Evolutionary conservation across 2,888 invertebrate genomes (phyloP), one percentile per base, ranked within the genome.

Genomic region (Monochamus alternatus): DNA sequence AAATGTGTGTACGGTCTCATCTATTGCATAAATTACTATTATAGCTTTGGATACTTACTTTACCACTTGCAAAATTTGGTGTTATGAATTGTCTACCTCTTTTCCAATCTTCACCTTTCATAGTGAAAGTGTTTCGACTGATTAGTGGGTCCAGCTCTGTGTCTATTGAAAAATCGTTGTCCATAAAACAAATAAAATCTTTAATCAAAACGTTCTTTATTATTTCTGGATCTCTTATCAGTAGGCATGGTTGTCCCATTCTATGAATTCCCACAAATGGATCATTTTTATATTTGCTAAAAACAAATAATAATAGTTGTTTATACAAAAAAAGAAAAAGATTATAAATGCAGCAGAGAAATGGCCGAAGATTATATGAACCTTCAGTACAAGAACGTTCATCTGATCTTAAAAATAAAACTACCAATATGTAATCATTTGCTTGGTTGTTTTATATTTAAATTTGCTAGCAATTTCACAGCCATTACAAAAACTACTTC

Each of bases 31-130:
- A 22, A 22, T 22, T 22, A 22, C 1, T 22, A 22, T 22, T 22
- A 22, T 22, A 1, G 22, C 22, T 22, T 22, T 22, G 22, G 1
- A 38, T 5, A 38, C 38, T 7, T 38, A 90, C 90, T 76, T 91
- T 90, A 55, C 88, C 89, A 10, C 87, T 85, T 1, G 91, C 91
- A 43, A 92, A 89, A 2, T 90, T 90, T 0, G 91, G 88, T 2
- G 91, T 90, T 14, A 92, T 79, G 79, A 90, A 90, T 0, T 87
- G 84, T 7, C 92, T 87, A 1, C 89, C 84, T 1, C 86, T 85
- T 75, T 90, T 90, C 92, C 92, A 91, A 78, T 88, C 84, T 12
- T 89, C 86, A 1, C 90, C 90, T 12, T 86, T 88, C 31, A 91
- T 77, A 0, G 86, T 75, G 78, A 92, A 91, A 0, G 90, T 90